Conservation (phyloP, 1,140 invertebrate genomes). For the Cylas formicarius region DNA sequence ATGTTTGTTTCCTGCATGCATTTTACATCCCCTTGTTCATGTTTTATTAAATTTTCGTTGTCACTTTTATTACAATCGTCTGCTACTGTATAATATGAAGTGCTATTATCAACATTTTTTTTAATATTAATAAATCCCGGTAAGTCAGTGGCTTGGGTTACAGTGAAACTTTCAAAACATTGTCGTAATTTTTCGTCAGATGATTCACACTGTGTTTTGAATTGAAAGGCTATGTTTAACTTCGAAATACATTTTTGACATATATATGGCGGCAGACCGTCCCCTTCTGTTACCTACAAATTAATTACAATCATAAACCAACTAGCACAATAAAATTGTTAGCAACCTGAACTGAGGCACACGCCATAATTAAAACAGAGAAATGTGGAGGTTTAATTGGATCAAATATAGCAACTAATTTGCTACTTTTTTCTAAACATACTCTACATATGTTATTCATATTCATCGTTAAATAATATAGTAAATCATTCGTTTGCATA, state of each 20-base stretch:
- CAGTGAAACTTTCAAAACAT: slow-evolving; percentile 46
- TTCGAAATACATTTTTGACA: slow-evolving; percentile 59
- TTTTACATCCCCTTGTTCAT: no score
- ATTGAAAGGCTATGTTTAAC: slow-evolving; percentile 57
- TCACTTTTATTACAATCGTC: no score
- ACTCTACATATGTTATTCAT: slow-evolving; percentile 53
- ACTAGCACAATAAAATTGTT: neutral
- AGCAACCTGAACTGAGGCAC: slow-evolving; percentile 52
- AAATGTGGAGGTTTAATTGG: slow-evolving; percentile 47
- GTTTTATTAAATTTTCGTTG: no score
- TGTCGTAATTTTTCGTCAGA: slow-evolving; percentile 54
- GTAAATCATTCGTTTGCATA: slow-evolving; percentile 31
- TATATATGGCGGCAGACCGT: slow-evolving; percentile 57
- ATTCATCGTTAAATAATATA: slow-evolving; percentile 39
- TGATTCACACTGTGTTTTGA: slow-evolving; percentile 58
- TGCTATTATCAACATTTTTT: slow-evolving; percentile 5
- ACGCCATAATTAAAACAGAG: slow-evolving; percentile 56
- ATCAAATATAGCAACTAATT: slow-evolving; percentile 55
- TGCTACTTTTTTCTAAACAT: slow-evolving; percentile 55
- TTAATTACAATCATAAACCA: neutral
- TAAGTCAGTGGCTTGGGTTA: slow-evolving; percentile 26
- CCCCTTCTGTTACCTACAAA: slow-evolving; percentile 50
- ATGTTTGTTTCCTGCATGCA: no score
- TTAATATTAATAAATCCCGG: slow-evolving; percentile 17
- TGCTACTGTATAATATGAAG: no score